phyloP scores from a whole-genome alignment of 2,888 invertebrate genomes.

The Hirtodrosophila trivittata region DNA sequence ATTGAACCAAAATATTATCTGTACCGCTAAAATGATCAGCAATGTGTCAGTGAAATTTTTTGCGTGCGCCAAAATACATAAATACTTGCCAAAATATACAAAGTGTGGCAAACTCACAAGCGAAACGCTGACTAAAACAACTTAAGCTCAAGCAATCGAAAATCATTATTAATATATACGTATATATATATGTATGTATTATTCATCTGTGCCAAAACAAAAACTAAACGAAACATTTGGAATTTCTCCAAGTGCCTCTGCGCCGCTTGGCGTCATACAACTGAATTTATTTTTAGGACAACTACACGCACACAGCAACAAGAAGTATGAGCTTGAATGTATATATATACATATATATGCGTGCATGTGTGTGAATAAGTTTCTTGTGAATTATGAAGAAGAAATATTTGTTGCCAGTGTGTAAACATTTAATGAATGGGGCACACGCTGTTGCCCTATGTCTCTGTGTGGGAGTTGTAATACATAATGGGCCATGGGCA shows the following conservation, averaged over 20 bases:
- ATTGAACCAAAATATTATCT: slow-evolving; percentile 38
- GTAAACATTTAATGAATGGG: slow-evolving; percentile 67
- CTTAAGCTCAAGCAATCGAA: slow-evolving; percentile 38
- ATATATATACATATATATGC: slow-evolving; percentile 8
- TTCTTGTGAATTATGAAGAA: slow-evolving; percentile 63
- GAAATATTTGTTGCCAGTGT: slow-evolving; percentile 46
- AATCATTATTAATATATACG: slow-evolving; percentile 40
- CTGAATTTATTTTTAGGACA: slow-evolving; percentile 73
- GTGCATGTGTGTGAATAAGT: slow-evolving; percentile 20
- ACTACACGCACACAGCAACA: slow-evolving; percentile 58
- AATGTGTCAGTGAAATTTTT: slow-evolving; percentile 36
- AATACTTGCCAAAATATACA: slow-evolving; percentile 25
- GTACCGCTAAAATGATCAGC: slow-evolving; percentile 5
- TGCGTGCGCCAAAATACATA: slow-evolving; percentile 42
- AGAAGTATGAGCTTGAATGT: slow-evolving; percentile 11
- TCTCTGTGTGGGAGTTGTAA: slow-evolving; percentile 44
- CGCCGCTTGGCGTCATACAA: slow-evolving; percentile 70
- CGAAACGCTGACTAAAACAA: slow-evolving; percentile 13
- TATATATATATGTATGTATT: slow-evolving; percentile 9
- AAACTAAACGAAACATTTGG: slow-evolving; percentile 53
- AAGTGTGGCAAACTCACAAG: slow-evolving; percentile 36
- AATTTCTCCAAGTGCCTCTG: slow-evolving; percentile 69
- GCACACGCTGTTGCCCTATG: slow-evolving; percentile 16
- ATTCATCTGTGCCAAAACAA: slow-evolving; percentile 44
- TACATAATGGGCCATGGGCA: slow-evolving; percentile 38